These are phyloP conservation scores for Papilio xuthus DNA, from an alignment of 1,140 invertebrate genomes.

Conservation along the genomic window DNA sequence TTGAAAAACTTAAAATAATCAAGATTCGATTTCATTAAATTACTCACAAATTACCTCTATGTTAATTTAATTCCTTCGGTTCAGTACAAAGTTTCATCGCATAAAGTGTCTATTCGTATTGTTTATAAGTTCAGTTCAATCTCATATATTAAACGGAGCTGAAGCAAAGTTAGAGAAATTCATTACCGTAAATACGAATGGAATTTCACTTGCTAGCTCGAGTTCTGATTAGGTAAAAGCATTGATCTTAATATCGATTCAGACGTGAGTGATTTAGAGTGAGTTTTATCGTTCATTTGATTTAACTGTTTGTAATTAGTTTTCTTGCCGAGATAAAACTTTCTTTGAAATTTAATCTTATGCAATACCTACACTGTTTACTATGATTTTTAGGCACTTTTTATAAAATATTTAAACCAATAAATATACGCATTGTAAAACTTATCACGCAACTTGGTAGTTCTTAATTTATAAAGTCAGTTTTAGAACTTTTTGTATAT, in stretches of 20 bases:
- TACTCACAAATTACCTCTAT: not conserved
- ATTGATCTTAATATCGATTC: constrained; percentile 13
- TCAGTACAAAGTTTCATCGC: not conserved
- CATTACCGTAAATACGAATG: not conserved
- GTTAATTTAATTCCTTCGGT: not conserved
- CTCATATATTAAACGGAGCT: not conserved
- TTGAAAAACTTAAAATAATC: no score
- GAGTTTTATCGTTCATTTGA: not conserved
- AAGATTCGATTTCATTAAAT: no score
- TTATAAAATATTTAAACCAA: no score
- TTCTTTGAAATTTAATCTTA: not conserved
- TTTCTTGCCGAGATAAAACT: not conserved
- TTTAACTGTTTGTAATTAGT: not conserved
- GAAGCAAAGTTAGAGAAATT: not conserved
- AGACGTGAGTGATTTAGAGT: not conserved
- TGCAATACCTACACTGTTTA: not conserved
- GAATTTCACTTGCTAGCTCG: not conserved
- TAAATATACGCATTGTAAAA: no score
- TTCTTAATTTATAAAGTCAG: no score
- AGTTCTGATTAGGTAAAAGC: constrained; percentile 12
- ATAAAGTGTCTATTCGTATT: not conserved
- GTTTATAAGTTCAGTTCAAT: constrained; percentile 1
- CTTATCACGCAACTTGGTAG: no score
- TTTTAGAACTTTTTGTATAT: no score
- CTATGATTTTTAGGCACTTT: not conserved